Evolutionary conservation across 2,888 invertebrate species (phyloP).

Genomic region (Cryptocephalus moraei): DNA sequence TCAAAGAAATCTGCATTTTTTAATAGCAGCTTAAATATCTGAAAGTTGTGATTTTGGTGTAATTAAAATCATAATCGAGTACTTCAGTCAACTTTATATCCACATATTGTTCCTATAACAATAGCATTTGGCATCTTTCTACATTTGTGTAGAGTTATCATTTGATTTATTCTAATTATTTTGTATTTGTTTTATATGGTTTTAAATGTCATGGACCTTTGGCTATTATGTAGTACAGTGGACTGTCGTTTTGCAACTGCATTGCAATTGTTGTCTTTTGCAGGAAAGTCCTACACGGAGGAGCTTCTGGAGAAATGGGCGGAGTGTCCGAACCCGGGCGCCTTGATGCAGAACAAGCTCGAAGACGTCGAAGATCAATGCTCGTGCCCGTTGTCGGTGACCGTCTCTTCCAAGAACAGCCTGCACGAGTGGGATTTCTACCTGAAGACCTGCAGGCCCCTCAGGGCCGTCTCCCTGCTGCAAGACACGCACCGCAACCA

Average conservation of each 20-base stretch:
- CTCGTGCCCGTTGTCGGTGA: constrained; percentile 48
- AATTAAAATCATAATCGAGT: too few species aligned
- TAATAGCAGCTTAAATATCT: too few species aligned
- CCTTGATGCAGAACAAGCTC: constrained; percentile 51
- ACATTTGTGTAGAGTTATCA: too few species aligned
- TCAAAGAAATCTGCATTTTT: too few species aligned
- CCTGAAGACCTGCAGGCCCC: constrained; percentile 42
- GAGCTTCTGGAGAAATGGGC: constrained; percentile 55
- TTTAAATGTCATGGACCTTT: too few species aligned
- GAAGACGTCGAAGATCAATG: constrained; percentile 49
- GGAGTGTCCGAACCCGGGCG: constrained; percentile 50
- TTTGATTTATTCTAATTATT: too few species aligned
- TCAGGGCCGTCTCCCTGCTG: constrained; percentile 55
- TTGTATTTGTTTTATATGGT: too few species aligned
- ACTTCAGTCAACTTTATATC: too few species aligned
- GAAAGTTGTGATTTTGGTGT: too few species aligned
- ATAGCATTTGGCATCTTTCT: too few species aligned
- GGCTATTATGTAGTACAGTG: too few species aligned
- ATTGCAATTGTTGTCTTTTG: background rate
- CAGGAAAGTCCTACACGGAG: constrained; percentile 43
- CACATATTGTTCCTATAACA: too few species aligned
- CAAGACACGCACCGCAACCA: constrained; percentile 61
- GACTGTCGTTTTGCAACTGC: background rate
- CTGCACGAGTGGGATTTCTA: constrained; percentile 51
- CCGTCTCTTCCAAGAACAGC: constrained; percentile 51